These are phyloP conservation scores for Nesidiocoris tenuis DNA, from an alignment of 2,888 invertebrate species.

Conservation along the genomic window DNA sequence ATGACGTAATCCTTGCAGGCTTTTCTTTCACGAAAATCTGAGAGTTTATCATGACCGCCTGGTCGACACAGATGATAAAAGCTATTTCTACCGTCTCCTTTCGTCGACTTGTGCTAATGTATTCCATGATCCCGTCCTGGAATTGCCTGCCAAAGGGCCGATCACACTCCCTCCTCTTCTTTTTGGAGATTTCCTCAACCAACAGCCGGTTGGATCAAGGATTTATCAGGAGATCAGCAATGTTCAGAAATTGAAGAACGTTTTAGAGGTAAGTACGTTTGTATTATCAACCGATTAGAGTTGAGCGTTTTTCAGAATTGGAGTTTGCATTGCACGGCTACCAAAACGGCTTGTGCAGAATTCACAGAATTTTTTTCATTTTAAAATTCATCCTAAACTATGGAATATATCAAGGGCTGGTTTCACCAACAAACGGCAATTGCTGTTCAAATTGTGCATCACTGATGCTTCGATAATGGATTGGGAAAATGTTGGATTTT, in stretches of 20 bases:
- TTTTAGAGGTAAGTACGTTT: conserved; percentile 63
- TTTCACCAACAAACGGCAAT: too few species aligned
- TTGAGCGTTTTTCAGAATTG: too few species aligned
- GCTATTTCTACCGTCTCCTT: conserved; percentile 74
- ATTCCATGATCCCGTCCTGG: conserved; percentile 63
- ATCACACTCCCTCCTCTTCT: conserved; percentile 67
- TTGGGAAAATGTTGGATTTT: too few species aligned
- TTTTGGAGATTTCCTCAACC: conserved; percentile 82
- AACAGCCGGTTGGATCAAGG: conserved; percentile 69
- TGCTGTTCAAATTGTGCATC: too few species aligned
- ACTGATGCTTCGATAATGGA: too few species aligned
- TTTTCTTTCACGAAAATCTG: conserved; percentile 89
- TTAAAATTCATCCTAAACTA: too few species aligned
- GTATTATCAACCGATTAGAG: too few species aligned
- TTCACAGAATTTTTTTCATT: too few species aligned
- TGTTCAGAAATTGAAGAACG: conserved; percentile 65
- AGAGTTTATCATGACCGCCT: conserved; percentile 90
- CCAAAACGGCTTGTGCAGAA: too few species aligned
- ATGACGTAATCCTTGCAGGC: too few species aligned
- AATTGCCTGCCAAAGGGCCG: conserved; percentile 61
- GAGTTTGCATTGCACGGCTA: too few species aligned
- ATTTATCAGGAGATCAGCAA: conserved; percentile 82
- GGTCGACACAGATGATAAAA: conserved; percentile 77
- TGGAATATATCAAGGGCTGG: too few species aligned
- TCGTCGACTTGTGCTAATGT: conserved; percentile 64